Conservation (phyloP, 2,797 vertebrate species). For the Enteromius fasciolatus region DNA sequence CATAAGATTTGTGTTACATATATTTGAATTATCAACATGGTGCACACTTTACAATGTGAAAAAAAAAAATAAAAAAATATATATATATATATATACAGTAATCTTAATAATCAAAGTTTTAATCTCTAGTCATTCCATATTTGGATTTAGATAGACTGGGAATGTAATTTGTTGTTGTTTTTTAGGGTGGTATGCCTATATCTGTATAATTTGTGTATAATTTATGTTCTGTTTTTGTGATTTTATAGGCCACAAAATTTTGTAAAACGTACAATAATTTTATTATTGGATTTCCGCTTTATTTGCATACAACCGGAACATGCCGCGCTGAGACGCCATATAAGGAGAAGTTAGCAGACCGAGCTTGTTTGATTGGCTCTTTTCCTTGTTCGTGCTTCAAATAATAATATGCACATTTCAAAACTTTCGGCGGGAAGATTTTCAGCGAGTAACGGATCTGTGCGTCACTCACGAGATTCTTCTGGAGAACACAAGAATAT, state of each 20-base stretch:
- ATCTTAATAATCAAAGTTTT: background rate
- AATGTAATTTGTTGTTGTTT: no score
- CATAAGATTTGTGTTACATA: background rate
- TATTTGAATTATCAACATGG: background rate
- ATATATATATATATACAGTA: no score
- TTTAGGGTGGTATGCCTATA: no score
- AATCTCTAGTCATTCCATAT: background rate
- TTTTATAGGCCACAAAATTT: background rate
- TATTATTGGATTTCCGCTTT: background rate
- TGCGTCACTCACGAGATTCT: background rate
- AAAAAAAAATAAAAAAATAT: background rate
- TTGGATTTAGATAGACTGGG: no score
- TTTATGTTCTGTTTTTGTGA: background rate
- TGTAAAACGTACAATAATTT: background rate
- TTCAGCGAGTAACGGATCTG: background rate
- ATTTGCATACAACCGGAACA: background rate
- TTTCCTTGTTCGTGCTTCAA: background rate
- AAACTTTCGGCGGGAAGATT: background rate
- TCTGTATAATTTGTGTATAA: background rate
- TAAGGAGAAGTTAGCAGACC: background rate
- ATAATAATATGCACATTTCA: background rate
- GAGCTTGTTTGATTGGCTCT: background rate
- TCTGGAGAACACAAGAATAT: background rate
- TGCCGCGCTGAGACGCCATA: background rate
- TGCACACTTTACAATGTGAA: background rate